These are phyloP conservation scores for Petromus typicus DNA, from an alignment of 2,113 vertebrate genomes.

Conservation along the genomic window DNA sequence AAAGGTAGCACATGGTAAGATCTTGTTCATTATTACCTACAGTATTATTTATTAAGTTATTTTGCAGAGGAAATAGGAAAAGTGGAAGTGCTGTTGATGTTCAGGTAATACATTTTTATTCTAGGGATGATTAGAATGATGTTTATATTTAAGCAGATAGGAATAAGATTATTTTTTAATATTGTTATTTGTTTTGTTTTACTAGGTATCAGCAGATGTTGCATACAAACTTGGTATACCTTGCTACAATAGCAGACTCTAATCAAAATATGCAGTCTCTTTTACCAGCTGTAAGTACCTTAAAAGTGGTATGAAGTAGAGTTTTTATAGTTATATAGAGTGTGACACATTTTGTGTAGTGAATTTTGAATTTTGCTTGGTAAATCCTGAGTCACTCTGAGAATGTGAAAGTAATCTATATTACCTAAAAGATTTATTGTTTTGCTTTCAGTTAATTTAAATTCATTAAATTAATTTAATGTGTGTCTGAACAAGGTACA, in stretches of 20 bases:
- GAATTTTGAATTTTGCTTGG: constrained; percentile 36
- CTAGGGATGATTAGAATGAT: constrained; percentile 17
- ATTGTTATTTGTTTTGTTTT: constrained; percentile 75
- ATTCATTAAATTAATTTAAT: constrained; percentile 4
- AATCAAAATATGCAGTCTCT: constrained; percentile 99
- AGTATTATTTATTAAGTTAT: constrained; percentile 22
- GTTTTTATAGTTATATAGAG: neutral
- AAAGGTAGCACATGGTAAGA: neutral
- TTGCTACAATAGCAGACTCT: constrained; percentile 99
- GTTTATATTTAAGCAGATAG: neutral
- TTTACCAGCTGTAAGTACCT: constrained; percentile 97
- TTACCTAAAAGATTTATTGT: constrained; percentile 31
- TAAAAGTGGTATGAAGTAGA: constrained; percentile 51
- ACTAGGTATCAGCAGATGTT: constrained; percentile 98
- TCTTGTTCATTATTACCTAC: neutral
- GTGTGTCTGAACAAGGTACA: neutral
- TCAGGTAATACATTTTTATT: constrained; percentile 42
- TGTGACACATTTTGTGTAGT: constrained; percentile 2
- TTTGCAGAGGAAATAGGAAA: constrained; percentile 65
- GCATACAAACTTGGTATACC: constrained; percentile 98
- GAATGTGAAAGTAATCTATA: neutral
- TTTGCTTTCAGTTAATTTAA: constrained; percentile 56
- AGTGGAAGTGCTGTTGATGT: constrained; percentile 29
- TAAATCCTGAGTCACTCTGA: neutral
- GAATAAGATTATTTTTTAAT: constrained; percentile 65